Percentiles rank a stretch among this genome's conserved stretches.
These are phyloP conservation scores for Urosaurus nigricauda DNA, from an alignment of 2,797 vertebrate genomes.

Conservation along the genomic window DNA sequence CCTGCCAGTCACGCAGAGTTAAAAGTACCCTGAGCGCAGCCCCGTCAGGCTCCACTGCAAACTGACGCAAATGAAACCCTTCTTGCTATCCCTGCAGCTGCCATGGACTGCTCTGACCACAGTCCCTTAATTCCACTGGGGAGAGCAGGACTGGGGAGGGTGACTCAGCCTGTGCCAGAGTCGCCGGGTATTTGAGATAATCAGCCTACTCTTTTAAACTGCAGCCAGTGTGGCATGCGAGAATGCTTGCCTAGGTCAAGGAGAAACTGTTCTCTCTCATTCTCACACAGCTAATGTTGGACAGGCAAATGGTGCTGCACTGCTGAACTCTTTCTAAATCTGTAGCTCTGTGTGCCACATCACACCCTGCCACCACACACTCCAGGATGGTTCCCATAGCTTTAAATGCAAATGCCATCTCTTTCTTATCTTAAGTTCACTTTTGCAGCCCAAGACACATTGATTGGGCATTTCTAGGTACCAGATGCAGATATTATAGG, in stretches of 20 bases:
- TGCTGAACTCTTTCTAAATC: background rate
- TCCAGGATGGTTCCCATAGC: fast-evolving
- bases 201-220: conserved; percentile 47
- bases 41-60: conserved; percentile 23
- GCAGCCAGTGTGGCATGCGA: conserved; percentile 18
- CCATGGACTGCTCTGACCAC: conserved; percentile 28
- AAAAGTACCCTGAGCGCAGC: conserved; percentile 38
- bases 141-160: conserved; percentile 2
- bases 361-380: background rate
- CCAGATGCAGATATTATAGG: fast-evolving
- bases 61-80: conserved; percentile 49
- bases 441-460: fast-evolving
- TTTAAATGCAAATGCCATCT: background rate
- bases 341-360: background rate
- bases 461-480: conserved; percentile 9
- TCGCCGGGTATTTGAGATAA: conserved; percentile 44
- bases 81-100: conserved; percentile 35
- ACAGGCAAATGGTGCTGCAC: fast-evolving
- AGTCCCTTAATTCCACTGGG: background rate
- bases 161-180: background rate
- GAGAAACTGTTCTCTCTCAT: background rate
- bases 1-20: conserved; percentile 50
- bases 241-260: conserved; percentile 51
- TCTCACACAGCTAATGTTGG: fast-evolving
- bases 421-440: background rate